Evolutionary conservation across 2,113 vertebrate species (phyloP), one percentile per base, ranked within the genome.

Genomic region (Erythrocercus mccallii): DNA sequence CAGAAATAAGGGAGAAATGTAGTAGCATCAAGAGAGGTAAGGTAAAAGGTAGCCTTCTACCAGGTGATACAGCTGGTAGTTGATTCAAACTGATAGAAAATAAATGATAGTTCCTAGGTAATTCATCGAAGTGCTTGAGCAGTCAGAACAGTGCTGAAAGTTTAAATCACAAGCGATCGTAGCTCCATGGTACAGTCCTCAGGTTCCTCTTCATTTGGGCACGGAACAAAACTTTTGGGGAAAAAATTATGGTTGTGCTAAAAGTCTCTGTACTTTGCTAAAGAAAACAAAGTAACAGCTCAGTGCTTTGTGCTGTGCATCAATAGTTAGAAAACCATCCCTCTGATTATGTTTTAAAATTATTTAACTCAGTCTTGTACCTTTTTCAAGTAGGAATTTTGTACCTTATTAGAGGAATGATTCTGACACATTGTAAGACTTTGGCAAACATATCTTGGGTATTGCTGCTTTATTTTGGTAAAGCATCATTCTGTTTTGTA

Each of bases 141-240:
- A 66, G 66, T 78, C 60, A 66, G 42, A 62, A 53, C 21, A 66
- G 10, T 48, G 2, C 23, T 81, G 33, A n/a, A 42, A 56, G 48
- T 30, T 82, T 44, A 60, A 83, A 28, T 73, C 60, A 77, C 45
- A 74, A 35, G 16, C 47, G 57, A 82, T 60, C 23, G 37, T 4
- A 60, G 30, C n/a, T 58, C n/a, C 69, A 50, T 68, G 61, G 28
- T n/a, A 66, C 11, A 53, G 31, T 37, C 22, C 42, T 81, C 25
- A 51, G 14, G 31, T n/a, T 53, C 56, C 33, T 88, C 48, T 77
- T 71, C 4, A 0, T 68, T 58, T 92, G 50, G 62, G 40, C 47
- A 86, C 0, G 0, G 45, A 92, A 57, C 7, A 42, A 21, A 53
- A 6, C 5, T 35, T 92, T 31, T 11, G 2, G 11, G 38, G 35